Base-by-base conservation (phyloP, 2,113 vertebrate genomes). In the Jaculus jaculus region DNA sequence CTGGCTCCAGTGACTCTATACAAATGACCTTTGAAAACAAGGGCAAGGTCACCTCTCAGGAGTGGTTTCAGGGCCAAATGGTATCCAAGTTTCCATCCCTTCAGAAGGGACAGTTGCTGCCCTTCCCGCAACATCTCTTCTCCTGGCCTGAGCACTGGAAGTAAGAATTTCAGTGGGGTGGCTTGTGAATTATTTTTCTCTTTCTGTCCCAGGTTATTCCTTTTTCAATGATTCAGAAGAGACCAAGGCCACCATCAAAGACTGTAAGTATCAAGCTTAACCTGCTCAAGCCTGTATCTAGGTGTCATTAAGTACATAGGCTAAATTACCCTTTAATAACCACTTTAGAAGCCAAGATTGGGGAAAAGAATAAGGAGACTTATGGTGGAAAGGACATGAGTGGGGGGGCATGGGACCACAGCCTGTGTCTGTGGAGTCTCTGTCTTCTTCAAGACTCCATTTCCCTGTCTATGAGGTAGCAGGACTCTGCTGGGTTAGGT, bases 171-270 rank as follows among this genome's bases (percentile, higher is more conserved):
- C 32, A 5, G 9, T 10, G 26, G 69, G 69, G 47, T 24, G 24
- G 30, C 79, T 78, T 61, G 30, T 72, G 77, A 30, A 16, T 65
- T 83, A 32, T 72, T 24, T 20, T 81, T 92, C 51, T 63, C 69
- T 87, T 61, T 93, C 30, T 93, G 34, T 61, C 71, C 79, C 61
- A 98, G 94, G 96, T 51, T 96, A 95, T 74, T 96, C 96, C 60
- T 91, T 97, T 94, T 97, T 96, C 77, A 97, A 92, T 37, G 96
- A 96, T 23, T 24, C 85, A 37, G 94, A 98, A 58, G 97, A 97
- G 94, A 94, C 94, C 72, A 97, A 97, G 80, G 51, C 90, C 10
- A 2, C 93, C 93, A 96, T 92, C 87, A 97, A 95, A 87, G 94
- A 97, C 63, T 96, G 96, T 97, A 96, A 97, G 96, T 98, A 96